Conservation (phyloP, 2,113 vertebrate genomes). For the Seriola rivoliana region DNA sequence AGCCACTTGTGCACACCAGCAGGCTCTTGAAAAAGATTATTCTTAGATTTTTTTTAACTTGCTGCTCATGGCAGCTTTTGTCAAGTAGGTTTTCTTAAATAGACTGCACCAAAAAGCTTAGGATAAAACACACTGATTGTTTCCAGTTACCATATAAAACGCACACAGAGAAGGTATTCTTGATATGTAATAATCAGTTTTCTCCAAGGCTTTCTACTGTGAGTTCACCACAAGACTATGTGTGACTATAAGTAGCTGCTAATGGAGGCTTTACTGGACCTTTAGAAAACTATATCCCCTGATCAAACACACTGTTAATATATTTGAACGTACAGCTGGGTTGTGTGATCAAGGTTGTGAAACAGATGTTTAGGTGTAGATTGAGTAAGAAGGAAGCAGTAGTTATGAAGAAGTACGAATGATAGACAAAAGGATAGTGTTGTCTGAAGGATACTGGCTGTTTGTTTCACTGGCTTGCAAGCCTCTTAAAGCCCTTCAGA, state of each 20-base stretch:
- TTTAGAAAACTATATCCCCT: neutral
- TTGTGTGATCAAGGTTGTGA: slow-evolving; percentile 9
- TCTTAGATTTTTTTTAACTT: neutral
- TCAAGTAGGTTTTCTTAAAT: neutral
- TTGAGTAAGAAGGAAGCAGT: slow-evolving; percentile 49
- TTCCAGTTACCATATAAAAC: neutral
- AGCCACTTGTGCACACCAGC: neutral
- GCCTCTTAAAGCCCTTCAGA: neutral
- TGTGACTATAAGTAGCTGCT: neutral
- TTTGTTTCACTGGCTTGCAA: neutral
- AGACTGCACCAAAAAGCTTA: neutral
- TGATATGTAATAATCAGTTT: too few relatives aligned
- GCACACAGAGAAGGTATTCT: neutral
- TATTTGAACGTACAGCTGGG: neutral
- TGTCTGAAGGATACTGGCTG: neutral
- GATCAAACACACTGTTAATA: neutral
- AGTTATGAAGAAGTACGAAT: slow-evolving; percentile 32
- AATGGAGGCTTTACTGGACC: neutral
- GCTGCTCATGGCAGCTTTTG: neutral
- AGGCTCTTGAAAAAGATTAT: too few relatives aligned
- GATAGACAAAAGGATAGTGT: neutral
- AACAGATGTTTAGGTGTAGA: neutral
- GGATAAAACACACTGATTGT: neutral
- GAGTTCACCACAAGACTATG: neutral
- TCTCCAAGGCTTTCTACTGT: too few relatives aligned